Percentiles rank a stretch among this genome's conserved stretches.
Conservation (phyloP, 2,888 invertebrate species). For the Corythucha ciliata region DNA sequence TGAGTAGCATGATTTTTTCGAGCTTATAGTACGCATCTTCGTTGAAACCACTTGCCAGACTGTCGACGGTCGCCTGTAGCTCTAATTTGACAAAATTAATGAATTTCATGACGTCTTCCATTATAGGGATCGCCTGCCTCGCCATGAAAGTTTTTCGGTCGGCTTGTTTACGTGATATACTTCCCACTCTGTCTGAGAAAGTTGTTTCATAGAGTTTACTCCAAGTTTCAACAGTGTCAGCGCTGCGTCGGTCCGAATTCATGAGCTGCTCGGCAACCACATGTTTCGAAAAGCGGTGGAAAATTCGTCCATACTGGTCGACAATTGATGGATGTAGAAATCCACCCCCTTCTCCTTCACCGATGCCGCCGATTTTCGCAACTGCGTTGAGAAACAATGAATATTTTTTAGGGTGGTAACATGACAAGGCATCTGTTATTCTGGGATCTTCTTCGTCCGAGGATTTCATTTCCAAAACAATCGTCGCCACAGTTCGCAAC, state of each 20-base stretch:
- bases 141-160: neutral
- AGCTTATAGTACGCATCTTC: neutral
- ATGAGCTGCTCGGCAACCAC: neutral
- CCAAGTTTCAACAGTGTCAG: neutral
- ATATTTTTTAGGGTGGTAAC: too few relatives aligned
- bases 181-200: slow-evolving; percentile 1
- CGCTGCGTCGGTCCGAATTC: neutral
- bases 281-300: neutral
- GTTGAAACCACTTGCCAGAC: neutral
- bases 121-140: neutral
- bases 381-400: neutral
- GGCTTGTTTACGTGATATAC: neutral
- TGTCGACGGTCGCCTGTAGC: neutral
- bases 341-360: neutral
- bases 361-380: neutral
- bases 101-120: slow-evolving; percentile 8
- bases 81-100: neutral
- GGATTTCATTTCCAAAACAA: neutral
- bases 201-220: neutral
- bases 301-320: slow-evolving; percentile 1
- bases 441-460: too few relatives aligned
- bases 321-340: neutral
- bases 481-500: neutral
- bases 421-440: too few relatives aligned
- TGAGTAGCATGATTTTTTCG: slow-evolving; percentile 8